phyloP scores from a whole-genome alignment of 2,113 vertebrate species.

The Alosa alosa region DNA sequence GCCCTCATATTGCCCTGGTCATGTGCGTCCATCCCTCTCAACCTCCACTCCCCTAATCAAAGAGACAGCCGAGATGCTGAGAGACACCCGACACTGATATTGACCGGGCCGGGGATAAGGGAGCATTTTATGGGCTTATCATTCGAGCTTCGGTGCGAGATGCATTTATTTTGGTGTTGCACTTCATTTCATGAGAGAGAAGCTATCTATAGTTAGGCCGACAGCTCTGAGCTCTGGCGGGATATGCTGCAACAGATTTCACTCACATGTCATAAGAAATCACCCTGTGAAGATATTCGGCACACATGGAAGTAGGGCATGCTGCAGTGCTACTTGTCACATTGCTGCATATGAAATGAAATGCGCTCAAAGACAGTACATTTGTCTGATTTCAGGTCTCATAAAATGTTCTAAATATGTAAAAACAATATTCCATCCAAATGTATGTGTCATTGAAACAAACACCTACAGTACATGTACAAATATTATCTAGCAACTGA shows the following conservation, averaged over 20 bases:
- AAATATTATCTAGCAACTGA: not conserved
- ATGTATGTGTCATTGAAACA: not conserved
- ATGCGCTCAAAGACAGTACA: not conserved
- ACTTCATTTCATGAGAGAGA: not conserved
- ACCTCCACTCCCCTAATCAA: not conserved
- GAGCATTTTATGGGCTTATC: not conserved
- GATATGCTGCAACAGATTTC: conserved; percentile 5
- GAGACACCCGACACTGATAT: not conserved
- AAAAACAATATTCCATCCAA: not conserved
- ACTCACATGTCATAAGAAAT: conserved; percentile 13
- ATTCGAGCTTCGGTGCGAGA: not conserved
- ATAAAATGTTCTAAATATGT: not conserved
- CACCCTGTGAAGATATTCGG: not conserved
- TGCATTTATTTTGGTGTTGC: not conserved
- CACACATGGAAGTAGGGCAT: not conserved
- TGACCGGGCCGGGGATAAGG: not conserved
- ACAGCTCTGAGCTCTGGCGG: not conserved
- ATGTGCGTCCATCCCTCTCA: not conserved
- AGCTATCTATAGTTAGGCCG: not conserved
- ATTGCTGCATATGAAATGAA: not conserved
- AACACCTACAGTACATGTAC: not conserved
- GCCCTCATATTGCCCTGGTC: not conserved
- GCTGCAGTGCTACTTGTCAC: not conserved
- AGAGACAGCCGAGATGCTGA: not conserved
- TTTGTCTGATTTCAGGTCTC: not conserved